Evolutionary conservation across 2,797 vertebrate genomes (phyloP).

Genomic region (Myotis myotis): DNA sequence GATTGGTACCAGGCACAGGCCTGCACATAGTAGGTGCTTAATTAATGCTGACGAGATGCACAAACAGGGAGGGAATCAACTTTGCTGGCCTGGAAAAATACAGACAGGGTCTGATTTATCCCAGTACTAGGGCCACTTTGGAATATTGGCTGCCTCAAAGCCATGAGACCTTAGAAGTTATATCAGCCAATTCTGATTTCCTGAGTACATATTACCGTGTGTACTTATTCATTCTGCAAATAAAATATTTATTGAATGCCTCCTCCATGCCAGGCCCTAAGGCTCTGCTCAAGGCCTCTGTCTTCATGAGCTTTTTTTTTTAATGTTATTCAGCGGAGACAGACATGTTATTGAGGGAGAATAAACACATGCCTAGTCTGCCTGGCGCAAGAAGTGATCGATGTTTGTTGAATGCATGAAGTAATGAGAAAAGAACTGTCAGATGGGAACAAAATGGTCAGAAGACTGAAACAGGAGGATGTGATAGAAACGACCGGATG

Average conservation of each 20-base stretch:
- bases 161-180: background rate
- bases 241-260: slow-evolving; percentile 16
- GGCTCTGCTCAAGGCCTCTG: background rate
- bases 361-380: background rate
- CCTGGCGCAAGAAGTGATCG: background rate
- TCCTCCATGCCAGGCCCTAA: background rate
- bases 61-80: background rate
- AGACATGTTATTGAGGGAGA: background rate
- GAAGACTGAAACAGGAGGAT: background rate
- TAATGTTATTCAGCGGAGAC: background rate
- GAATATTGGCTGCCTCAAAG: background rate
- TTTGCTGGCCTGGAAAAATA: background rate
- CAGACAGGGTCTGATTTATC: background rate
- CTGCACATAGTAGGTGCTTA: background rate
- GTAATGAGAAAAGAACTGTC: background rate
- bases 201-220: background rate
- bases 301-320: background rate
- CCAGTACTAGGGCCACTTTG: background rate
- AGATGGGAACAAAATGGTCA: background rate
- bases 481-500: background rate
- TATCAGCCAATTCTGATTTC: slow-evolving; percentile 33
- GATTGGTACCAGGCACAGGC: background rate
- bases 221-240: slow-evolving; percentile 34
- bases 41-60: background rate
- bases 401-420: background rate